Percentiles rank a stretch among this genome's conserved stretches.
Evolutionary conservation across 2,113 vertebrate species (phyloP).

Genomic region (Cinclus cinclus): DNA sequence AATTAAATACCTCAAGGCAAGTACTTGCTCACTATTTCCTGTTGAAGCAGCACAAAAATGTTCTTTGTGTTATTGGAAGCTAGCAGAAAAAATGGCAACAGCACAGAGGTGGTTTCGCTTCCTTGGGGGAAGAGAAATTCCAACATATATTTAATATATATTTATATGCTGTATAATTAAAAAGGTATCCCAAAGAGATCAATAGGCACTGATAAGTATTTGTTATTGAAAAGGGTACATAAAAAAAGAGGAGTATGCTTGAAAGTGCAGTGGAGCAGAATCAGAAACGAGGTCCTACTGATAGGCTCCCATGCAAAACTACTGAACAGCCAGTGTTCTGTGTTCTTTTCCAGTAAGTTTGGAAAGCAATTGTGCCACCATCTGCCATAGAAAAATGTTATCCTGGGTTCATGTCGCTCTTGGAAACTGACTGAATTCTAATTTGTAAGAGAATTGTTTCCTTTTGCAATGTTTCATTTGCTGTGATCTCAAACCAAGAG

Average conservation of each 20-base stretch:
- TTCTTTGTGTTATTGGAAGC: conserved; percentile 37
- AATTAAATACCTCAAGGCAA: conserved; percentile 58
- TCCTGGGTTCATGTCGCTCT: not conserved
- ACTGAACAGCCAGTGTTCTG: not conserved
- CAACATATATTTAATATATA: not conserved
- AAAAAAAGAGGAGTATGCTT: not conserved
- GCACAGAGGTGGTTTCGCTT: conserved; percentile 1
- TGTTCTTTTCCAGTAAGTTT: not conserved
- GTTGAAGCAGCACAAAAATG: conserved; percentile 45
- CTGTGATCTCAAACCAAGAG: not conserved
- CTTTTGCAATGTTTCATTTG: conserved; percentile 13
- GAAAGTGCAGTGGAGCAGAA: not conserved
- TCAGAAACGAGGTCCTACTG: not conserved
- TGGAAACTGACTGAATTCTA: conserved; percentile 5
- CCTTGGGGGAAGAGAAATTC: conserved; percentile 5
- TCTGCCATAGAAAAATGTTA: not conserved
- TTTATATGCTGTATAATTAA: not conserved
- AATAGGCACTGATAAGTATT: not conserved
- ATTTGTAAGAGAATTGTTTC: not conserved
- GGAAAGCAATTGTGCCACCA: conserved; percentile 1
- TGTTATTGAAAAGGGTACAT: not conserved
- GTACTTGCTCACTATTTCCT: conserved; percentile 59
- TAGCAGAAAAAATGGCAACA: conserved; percentile 27
- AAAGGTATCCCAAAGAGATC: not conserved
- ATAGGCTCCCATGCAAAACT: accelerated